These are phyloP conservation scores for Mastomys coucha DNA, from an alignment of 2,113 vertebrate species.

Conservation along the genomic window DNA sequence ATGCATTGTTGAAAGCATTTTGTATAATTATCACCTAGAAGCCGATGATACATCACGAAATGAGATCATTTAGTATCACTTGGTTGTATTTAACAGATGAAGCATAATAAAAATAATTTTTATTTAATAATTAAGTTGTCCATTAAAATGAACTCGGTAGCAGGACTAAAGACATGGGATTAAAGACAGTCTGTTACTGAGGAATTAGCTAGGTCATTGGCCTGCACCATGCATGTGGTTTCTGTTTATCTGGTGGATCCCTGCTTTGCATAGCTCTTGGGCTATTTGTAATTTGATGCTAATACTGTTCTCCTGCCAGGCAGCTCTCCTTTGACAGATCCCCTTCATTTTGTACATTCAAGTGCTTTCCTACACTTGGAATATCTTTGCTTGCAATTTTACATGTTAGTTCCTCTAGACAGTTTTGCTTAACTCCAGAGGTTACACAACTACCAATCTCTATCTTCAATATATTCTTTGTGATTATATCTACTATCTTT, in stretches of 20 bases:
- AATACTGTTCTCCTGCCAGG: too few species aligned
- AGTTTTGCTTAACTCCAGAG: background rate
- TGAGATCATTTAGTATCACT: background rate
- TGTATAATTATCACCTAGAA: background rate
- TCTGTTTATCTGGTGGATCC: background rate
- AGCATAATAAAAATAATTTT: background rate
- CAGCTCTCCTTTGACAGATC: too few species aligned
- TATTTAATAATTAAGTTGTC: background rate
- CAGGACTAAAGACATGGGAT: background rate
- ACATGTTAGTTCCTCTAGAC: background rate
- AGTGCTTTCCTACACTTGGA: background rate
- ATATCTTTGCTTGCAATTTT: background rate
- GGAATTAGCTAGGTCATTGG: background rate
- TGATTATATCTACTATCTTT: background rate
- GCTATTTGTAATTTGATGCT: too few species aligned
- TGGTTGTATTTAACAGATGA: background rate
- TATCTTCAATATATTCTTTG: background rate
- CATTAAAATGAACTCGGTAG: background rate
- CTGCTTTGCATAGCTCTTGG: too few species aligned
- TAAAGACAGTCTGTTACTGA: background rate
- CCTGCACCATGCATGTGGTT: background rate
- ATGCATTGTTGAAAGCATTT: background rate
- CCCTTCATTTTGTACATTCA: background rate
- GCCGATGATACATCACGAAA: background rate
- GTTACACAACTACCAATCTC: background rate